Evolutionary conservation across 2,888 invertebrate species (phyloP).

Genomic region (Plebejus argus): DNA sequence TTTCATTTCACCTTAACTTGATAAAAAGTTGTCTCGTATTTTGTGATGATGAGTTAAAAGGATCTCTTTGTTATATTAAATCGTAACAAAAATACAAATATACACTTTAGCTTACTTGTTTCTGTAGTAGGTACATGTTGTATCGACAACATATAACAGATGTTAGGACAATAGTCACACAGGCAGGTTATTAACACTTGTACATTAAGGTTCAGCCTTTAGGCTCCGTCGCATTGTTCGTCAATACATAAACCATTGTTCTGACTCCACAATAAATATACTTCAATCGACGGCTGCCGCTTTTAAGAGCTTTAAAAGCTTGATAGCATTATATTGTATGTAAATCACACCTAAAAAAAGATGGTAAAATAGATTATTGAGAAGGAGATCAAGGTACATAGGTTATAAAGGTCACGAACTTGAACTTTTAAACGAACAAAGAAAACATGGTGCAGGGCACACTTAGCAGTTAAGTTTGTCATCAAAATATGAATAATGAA

Average conservation of each 20-base stretch:
- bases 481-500: background rate
- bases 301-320: background rate
- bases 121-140: too few species aligned
- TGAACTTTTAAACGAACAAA: conserved; percentile 1
- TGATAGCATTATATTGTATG: background rate
- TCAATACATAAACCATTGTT: background rate
- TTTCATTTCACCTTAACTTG: too few species aligned
- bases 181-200: conserved; percentile 67
- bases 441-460: background rate
- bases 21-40: too few species aligned
- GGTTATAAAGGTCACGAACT: conserved; percentile 6
- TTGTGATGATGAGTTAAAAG: too few species aligned
- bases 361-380: background rate
- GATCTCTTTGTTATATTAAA: too few species aligned
- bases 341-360: background rate
- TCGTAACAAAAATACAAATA: too few species aligned
- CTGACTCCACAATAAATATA: background rate
- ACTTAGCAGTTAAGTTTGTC: background rate
- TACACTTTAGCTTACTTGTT: too few species aligned
- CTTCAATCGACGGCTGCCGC: conserved; percentile 7
- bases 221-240: conserved; percentile 26
- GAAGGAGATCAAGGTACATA: background rate
- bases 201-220: conserved; percentile 54
- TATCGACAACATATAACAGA: background rate
- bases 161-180: background rate